Base-by-base conservation (phyloP, 2,797 vertebrate genomes). In the Darevskia mixta region DNA sequence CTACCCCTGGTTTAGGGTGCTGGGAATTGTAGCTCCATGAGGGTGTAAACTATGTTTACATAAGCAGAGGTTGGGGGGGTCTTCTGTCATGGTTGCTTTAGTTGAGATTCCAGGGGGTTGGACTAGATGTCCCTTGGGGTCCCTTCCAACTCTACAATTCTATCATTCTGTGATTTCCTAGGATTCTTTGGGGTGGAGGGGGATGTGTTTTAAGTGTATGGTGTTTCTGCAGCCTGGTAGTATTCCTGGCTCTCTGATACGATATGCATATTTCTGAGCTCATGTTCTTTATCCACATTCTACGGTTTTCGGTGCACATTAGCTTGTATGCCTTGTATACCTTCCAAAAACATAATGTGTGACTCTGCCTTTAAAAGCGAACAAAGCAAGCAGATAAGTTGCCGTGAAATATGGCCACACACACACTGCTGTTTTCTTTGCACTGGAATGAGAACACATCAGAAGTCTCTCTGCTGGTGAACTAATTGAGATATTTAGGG, bases 401-500 rank as follows among this genome's bases (percentile, higher is more conserved):
- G 17, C 23, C 2, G 15, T 85, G 77, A 11, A 79, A 83, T 93
- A 89, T 8, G 90, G 35, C 5, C 0, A 2, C 8, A 79, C 20
- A 67, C 87, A 55, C 90, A 69, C 61, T 64, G 61, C 61, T 41
- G 78, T 87, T 91, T 92, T 66, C n/a, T 18, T 25, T 45, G 20
- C 58, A 35, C 23, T 20, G 20, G 27, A 82, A 79, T 83, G 61
- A 87, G 41, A 38, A 41, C 32, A 0, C 4, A 0, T 91, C 90
- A 88, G 90, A 89, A 86, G 64, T 78, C 32, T 61, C 58, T 2
- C 7, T 83, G 87, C 49, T 77, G 91, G 86, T 87, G 20, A 86
- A 88, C 92, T 92, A 94, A 94, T 92, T 94, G 92, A 95, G 94
- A 17, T 29, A 35, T 82, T 93, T 27, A 85, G 67, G 84, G 87